Percentiles rank a stretch among this genome's conserved stretches.
These are phyloP conservation scores for Ctenomys sociabilis DNA, from an alignment of 2,113 vertebrate genomes.

Conservation along the genomic window DNA sequence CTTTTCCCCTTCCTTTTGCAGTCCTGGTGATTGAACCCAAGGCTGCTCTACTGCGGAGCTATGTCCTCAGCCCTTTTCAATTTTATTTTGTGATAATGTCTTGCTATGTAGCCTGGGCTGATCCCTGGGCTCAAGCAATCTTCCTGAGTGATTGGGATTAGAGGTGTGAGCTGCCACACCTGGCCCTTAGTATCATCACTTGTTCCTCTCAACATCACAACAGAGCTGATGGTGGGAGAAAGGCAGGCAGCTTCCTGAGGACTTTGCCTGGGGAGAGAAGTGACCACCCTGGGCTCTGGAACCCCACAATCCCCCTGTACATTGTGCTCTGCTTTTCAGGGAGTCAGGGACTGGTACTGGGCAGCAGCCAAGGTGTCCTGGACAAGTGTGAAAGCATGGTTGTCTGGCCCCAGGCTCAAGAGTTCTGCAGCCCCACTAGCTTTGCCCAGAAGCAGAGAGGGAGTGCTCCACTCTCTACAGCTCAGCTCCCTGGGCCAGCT, in stretches of 20 bases:
- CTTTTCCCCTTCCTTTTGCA: neutral
- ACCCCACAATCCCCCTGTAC: neutral
- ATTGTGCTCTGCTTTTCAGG: neutral
- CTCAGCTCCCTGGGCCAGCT: neutral
- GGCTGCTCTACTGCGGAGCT: neutral
- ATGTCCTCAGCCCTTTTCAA: neutral
- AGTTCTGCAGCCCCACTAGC: neutral
- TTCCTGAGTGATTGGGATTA: neutral
- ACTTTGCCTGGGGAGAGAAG: neutral
- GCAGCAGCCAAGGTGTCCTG: slow-evolving; percentile 20
- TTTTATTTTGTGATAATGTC: neutral
- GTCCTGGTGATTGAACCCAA: neutral
- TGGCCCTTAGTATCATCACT: neutral
- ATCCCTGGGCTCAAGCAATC: neutral
- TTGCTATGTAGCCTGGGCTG: neutral
- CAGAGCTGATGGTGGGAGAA: slow-evolving; percentile 38
- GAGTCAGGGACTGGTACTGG: neutral
- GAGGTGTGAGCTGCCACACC: neutral
- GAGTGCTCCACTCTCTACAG: neutral
- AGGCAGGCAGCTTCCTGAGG: neutral
- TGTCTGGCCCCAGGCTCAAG: neutral
- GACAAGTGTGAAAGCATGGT: slow-evolving; percentile 4
- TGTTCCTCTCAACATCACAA: neutral
- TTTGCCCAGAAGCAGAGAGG: slow-evolving; percentile 16
- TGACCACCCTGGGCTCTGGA: neutral